Base-by-base conservation (phyloP, 2,113 vertebrate genomes). In the Aphyosemion australe region DNA sequence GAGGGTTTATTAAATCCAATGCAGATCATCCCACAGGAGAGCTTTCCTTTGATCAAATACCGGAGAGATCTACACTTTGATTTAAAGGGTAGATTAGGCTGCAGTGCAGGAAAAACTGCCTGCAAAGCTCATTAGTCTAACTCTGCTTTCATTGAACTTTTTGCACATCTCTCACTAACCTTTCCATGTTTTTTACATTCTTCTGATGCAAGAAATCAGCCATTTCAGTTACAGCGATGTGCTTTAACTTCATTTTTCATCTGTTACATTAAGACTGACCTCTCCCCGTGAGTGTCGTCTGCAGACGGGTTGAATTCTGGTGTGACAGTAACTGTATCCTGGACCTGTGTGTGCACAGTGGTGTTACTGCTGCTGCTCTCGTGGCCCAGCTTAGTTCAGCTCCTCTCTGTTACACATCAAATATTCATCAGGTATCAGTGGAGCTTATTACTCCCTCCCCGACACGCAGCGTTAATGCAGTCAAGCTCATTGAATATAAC, bases 331-430 rank as follows among this genome's bases (percentile, higher is more conserved):
- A 88, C 80, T 54, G 57, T 65, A 85, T 51, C 70, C 63, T 26
- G 58, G 12, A 7, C 61, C 39, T 55, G 18, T 16, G 61, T 59
- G 61, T 56, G 41, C 21, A 26, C 26, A 26, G 26, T 26, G 3
- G 26, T 5, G 26, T 26, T 43, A 53, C 52, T 32, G 64, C 73
- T 34, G 48, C 34, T 52, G 26, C 16, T 52, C 34, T 37, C 34
- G 8, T 15, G 61, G 20, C 57, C 52, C 1, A 4, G 19, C 57
- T 42, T 41, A n/a, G 70, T 71, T 75, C 65, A 48, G 43, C 66
- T 65, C 32, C 32, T 76, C 76, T 85, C 67, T 69, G 50, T 81
- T 78, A 74, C 71, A 52, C 84, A 88, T 92, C 37, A 91, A 92
- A 88, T 85, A 91, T 92, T 90, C 58, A 92, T 45, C 75, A 73